Base-by-base conservation (phyloP, 2,113 vertebrate species). In the Tenebrosternarchus preto region DNA sequence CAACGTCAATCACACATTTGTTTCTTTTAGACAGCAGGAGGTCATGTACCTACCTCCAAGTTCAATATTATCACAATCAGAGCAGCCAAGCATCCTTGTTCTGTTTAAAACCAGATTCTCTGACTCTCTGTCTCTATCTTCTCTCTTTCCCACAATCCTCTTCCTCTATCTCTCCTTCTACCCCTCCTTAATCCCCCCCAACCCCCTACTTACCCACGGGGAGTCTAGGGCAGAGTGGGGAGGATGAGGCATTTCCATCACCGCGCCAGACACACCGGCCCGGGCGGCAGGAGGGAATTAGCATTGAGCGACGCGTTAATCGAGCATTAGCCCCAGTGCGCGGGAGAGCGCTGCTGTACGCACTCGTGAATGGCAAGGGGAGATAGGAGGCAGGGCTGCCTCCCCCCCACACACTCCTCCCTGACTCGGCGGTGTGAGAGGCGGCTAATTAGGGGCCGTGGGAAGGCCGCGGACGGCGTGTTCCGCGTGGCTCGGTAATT, bases 1-100 rank as follows among this genome's bases (percentile, higher is more conserved):
- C 64, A 84, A 78, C 16, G 29, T 64, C 25, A 27, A 81, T 78
- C 81, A 80, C 85, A 11, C 36, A 69, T 59, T 61, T 83, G 82
- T 80, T 85, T 83, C 80, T 83, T 87, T 87, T 84, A 86, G 87
- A 39, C 33, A 39, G 43, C 74, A 12, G 11, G 59, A 55, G 70
- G 16, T 33, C 15, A 50, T 71, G 29, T 63, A 24, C 19, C 27
- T 36, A 60, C 77, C 57, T 71, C n/a, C 24, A 79, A 60, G 33
- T 36, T 60, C 55, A 78, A 71, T 22, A 22, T 15, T 11, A 22
- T 27, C 55, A 53, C 43, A 66, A 66, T 55, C 29, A 33, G 5
- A 55, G 22, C 29, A 33, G 6, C n/a, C 50, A 12, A 43, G 22
- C 50, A 39, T 31, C 31, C 64, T 9, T n/a, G 68, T 25, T 61